Percentiles rank a stretch among this genome's conserved stretches.
phyloP scores from a whole-genome alignment of 2,888 invertebrate genomes.

The Eudasyphora cyanicolor region DNA sequence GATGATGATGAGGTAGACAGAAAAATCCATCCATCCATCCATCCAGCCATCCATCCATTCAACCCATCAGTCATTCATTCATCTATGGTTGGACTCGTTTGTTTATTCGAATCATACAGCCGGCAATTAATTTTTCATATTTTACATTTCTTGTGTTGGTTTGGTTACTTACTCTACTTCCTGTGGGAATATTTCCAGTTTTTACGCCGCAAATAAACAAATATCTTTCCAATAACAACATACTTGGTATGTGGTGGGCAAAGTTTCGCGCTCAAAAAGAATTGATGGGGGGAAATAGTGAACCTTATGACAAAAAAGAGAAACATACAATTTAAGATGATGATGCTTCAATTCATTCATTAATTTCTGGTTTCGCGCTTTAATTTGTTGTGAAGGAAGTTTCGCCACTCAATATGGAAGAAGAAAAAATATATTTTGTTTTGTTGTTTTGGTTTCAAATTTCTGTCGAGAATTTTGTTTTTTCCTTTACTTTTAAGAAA shows the following conservation, averaged over 20 bases:
- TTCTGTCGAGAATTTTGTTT: neutral
- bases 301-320: neutral
- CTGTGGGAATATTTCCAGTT: slow-evolving; percentile 50
- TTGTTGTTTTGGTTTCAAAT: neutral
- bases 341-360: slow-evolving; percentile 21
- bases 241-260: too few relatives aligned
- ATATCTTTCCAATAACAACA: neutral
- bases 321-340: neutral
- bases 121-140: neutral
- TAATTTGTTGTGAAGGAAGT: slow-evolving; percentile 2
- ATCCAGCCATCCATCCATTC: neutral
- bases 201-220: slow-evolving; percentile 44
- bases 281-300: neutral
- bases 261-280: too few relatives aligned
- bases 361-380: neutral
- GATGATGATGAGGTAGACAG: neutral
- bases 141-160: neutral
- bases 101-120: neutral
- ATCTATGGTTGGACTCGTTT: too few relatives aligned
- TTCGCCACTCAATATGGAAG: neutral
- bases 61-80: neutral
- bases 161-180: slow-evolving; percentile 45
- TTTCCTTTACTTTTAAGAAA: neutral
- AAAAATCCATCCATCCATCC: neutral
- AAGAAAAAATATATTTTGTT: too few relatives aligned